Evolutionary conservation across 2,113 vertebrate genomes (phyloP), one percentile per base, ranked within the genome.

Genomic region (Bagarius yarrelli): DNA sequence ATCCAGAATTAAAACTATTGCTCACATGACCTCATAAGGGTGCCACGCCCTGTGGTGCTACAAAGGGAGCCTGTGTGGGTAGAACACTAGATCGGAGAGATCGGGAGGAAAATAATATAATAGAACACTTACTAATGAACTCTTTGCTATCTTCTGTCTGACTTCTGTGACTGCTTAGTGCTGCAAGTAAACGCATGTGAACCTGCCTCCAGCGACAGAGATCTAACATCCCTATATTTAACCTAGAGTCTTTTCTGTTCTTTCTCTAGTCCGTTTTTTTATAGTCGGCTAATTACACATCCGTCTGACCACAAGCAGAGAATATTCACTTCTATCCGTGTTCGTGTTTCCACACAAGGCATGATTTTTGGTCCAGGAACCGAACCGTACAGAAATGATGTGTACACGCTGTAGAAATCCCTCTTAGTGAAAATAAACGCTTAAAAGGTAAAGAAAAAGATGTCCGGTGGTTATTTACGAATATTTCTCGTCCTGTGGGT

Each of bases 401-500:
- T 23, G 63, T 3, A 34, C 32, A 23, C 21, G 15, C 9, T 56
- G 23, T 59, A 63, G 34, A 50, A 36, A 61, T 67, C 56, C 76
- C 12, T 72, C 32, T 61, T 8, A 79, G 73, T 60, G 56, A 47
- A 69, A 44, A 15, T 56, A 23, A 36, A 12, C 23, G 27, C 9
- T 32, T 19, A 85, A 78, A 23, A 30, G 52, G 34, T 32, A 40
- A 9, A 47, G 70, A 69, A 44, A 36, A 59, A 13, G 23, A 21
- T 59, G 25, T 70, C 15, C n/a, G 76, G 25, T 61, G 76, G 63
- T 78, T 67, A 56, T 66, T 74, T 71, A 47, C 80, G 69, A 64
- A 78, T 53, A 71, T 53, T 36, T 63, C 74, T 34, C 50, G 50
- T 79, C 72, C 52, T 66, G 77, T 61, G 61, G 71, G 57, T 80